Evolutionary conservation across 2,888 invertebrate species (phyloP).

Genomic region (Lepidocyrtinus sp.): DNA sequence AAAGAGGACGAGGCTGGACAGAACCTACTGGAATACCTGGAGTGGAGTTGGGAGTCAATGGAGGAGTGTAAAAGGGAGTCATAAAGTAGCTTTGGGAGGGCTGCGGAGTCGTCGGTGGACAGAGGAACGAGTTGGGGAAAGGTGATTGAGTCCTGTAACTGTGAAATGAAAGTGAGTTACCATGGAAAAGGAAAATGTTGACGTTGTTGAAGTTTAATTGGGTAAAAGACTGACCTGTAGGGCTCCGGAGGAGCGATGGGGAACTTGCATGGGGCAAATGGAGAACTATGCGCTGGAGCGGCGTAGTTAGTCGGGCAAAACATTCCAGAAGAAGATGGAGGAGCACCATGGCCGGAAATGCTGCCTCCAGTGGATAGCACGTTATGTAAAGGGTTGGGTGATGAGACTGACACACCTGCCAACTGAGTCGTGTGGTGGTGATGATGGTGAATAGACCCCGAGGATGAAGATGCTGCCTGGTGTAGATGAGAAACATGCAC

Average conservation of each 20-base stretch:
- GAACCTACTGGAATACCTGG: constrained; percentile 49
- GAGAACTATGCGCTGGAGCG: constrained; percentile 63
- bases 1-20: constrained; percentile 58
- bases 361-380: too few relatives aligned
- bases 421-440: constrained; percentile 1
- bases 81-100: constrained; percentile 67
- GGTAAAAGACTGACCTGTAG: constrained; percentile 61
- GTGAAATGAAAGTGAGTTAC: neutral
- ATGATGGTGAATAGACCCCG: too few relatives aligned
- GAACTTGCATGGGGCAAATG: constrained; percentile 67
- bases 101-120: constrained; percentile 63
- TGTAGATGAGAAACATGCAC: constrained; percentile 27
- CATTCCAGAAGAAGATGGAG: constrained; percentile 59
- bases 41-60: constrained; percentile 65
- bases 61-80: constrained; percentile 69
- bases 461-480: neutral
- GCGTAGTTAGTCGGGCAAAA: constrained; percentile 49
- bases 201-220: constrained; percentile 5
- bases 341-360: constrained; percentile 47
- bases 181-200: neutral
- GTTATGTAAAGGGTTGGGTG: too few relatives aligned
- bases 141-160: constrained; percentile 67
- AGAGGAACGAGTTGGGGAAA: constrained; percentile 67
- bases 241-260: constrained; percentile 69
- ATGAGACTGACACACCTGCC: neutral